Evolutionary conservation across 2,888 invertebrate genomes (phyloP).

Genomic region (Morinoia aosen): DNA sequence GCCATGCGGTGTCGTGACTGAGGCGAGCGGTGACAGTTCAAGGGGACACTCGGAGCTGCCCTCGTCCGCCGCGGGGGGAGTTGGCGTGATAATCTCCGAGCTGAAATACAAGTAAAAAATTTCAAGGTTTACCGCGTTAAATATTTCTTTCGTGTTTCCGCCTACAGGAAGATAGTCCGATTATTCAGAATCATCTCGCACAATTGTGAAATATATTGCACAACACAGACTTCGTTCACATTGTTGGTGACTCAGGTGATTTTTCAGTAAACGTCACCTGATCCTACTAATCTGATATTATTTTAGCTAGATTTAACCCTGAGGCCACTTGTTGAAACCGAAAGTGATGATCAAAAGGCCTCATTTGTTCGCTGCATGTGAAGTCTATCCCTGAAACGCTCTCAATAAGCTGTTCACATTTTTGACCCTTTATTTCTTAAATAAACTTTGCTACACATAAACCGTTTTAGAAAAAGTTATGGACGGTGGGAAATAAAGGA

Average conservation of each 20-base stretch:
- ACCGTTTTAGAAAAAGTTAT: no score
- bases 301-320: no score
- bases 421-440: background rate
- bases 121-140: background rate
- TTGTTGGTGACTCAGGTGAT: background rate
- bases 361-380: background rate
- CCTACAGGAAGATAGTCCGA: background rate
- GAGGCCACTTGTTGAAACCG: background rate
- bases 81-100: background rate
- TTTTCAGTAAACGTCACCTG: background rate
- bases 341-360: background rate
- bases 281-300: no score
- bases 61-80: background rate
- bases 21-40: conserved; percentile 39
- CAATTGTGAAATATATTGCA: background rate
- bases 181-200: background rate
- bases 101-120: background rate
- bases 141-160: background rate
- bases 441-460: no score
- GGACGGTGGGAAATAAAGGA: no score
- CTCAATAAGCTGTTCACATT: background rate
- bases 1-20: conserved; percentile 36
- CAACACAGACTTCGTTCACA: background rate
- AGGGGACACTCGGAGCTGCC: background rate
- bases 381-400: background rate